Evolutionary conservation across 2,888 invertebrate species (phyloP), one percentile per base, ranked within the genome.

Genomic region (Scrobipalpa atriplicella): DNA sequence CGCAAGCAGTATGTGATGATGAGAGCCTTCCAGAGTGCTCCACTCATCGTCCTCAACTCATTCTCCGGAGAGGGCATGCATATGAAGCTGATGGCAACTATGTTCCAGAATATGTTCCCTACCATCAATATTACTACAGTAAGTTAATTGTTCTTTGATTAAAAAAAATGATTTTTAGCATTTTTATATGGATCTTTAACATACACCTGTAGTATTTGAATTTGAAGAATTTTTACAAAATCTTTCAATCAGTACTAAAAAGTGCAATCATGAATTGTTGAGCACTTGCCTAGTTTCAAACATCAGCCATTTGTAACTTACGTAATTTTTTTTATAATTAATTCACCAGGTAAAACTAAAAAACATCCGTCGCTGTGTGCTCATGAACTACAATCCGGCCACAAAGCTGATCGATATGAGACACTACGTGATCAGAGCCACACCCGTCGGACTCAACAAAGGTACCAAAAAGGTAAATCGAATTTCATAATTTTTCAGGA

Each of bases 91-190:
- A 98, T 99, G 95, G 96, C 99, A 3, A 96, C 97, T 13, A 98
- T 98, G 93, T 98, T 99, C 83, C 99, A 99, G 91, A 99, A 99
- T 80, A 98, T 99, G 98, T 99, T 99, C 83, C 99, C 99, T 0
- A 96, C 98, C 0, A 98, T 99, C 66, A 99, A 99, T 86, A 95
- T 99, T 70, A 97, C 98, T 43, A 96, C 95, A 75, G 97, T 97
- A 85, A 93, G 93, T 89, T 60, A 29, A 21, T 56, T n/a, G 10
- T 0, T 29, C 19, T n/a, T n/a, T n/a, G n/a, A n/a, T n/a, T n/a
- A n/a, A n/a, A n/a, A n/a, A n/a, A n/a, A 29, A 29, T 3, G 29
- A 29, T 29, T 29, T 29, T 29, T 29, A 3, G 5, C 5, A 29
- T 29, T 29, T 29, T 3, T 29, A 29, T 3, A 5, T 29, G 29